Evolutionary conservation across 2,888 invertebrate genomes (phyloP), one percentile per base, ranked within the genome.

Genomic region (Drosophila mulleri): DNA sequence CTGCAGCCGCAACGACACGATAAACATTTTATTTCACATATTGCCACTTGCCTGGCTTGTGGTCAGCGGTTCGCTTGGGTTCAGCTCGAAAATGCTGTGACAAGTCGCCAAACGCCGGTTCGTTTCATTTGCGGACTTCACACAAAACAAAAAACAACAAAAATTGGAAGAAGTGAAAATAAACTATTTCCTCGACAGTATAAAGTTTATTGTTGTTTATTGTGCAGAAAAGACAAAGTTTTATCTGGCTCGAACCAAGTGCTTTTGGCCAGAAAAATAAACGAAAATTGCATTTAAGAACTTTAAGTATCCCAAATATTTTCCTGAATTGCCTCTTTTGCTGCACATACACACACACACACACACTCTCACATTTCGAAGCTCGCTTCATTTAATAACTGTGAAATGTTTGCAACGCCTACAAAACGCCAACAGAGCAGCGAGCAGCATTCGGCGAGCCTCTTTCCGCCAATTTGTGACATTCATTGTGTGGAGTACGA

Each of bases 11-110:
- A 80, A 61, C 59, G 67, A 80, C 72, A 78, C 79, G 72, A 80
- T 80, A 80, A 80, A 82, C 79, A 82, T 80, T 80, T 82, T 80
- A 82, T 80, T 78, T 80, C 68, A 79, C 52, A 61, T 29, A 65
- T 57, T 67, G 37, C 35, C 60, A 64, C 57, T 54, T n/a, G 39
- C 26, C n/a, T 35, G 35, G 32, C 35, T 37, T 53, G 37, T 48
- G 76, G 79, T 60, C 79, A 69, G 50, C 81, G 70, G 69, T 66
- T 60, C 66, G 44, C 29, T 29, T 29, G 29, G 29, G 29, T 29
- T 29, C 29, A 29, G 45, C 41, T 67, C 67, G 72, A 72, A 72
- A 76, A 80, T 72, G 69, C 66, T 70, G 65, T 69, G 76, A 80
- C 68, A 80, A 75, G 66, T 80, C 64, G 61, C 70, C 63, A 69